Percentiles rank a stretch among this genome's conserved stretches.
These are phyloP conservation scores for Heterodera filipjevi DNA, from an alignment of 2,888 invertebrate species.

Conservation along the genomic window DNA sequence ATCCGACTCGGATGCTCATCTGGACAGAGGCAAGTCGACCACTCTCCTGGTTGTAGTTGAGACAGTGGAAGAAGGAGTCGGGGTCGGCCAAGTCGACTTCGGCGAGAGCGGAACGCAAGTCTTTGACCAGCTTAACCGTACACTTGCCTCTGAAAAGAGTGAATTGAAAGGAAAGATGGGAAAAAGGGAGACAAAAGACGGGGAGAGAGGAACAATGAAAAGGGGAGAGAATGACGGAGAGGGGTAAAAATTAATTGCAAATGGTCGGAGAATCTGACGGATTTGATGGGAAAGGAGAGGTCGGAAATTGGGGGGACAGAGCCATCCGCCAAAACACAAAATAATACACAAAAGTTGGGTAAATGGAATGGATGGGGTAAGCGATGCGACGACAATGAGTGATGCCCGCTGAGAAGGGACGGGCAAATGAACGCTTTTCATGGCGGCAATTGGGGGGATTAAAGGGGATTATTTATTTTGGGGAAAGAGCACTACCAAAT, in stretches of 20 bases:
- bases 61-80: slow-evolving; percentile 70
- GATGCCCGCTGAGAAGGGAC: no score
- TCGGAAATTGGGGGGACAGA: background rate
- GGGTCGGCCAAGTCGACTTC: slow-evolving; percentile 66
- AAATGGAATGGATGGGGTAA: background rate
- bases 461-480: no score
- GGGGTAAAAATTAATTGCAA: background rate
- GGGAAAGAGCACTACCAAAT: no score
- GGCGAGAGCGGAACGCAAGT: slow-evolving; percentile 67
- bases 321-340: background rate
- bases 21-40: slow-evolving; percentile 70
- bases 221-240: background rate
- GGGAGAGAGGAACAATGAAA: background rate
- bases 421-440: no score
- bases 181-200: background rate
- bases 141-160: slow-evolving; percentile 69
- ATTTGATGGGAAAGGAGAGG: background rate
- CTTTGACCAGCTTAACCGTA: slow-evolving; percentile 69
- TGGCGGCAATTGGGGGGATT: no score
- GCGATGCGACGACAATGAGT: no score
- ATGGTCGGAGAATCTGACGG: background rate
- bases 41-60: slow-evolving; percentile 71
- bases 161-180: background rate
- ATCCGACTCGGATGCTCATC: slow-evolving; percentile 72
- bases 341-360: background rate